Conservation (phyloP, 2,888 invertebrate species). For the Trachelus troglodyta region DNA sequence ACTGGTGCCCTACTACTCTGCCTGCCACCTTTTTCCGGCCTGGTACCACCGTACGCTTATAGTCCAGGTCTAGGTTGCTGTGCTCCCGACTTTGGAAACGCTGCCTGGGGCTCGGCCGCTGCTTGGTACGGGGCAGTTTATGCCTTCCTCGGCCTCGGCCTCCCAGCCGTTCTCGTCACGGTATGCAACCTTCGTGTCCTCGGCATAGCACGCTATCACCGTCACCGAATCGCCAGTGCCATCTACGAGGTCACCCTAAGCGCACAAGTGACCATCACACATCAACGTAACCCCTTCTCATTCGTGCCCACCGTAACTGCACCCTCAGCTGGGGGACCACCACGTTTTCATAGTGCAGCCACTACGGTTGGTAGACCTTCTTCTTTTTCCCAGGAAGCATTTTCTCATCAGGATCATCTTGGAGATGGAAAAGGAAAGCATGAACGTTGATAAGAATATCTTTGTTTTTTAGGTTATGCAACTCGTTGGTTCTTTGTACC, state of each 20-base stretch:
- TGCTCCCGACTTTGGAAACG: slow-evolving; percentile 72
- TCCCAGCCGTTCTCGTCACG: slow-evolving; percentile 77
- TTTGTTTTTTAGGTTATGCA: slow-evolving; percentile 70
- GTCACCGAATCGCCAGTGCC: slow-evolving; percentile 86
- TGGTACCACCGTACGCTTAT: slow-evolving; percentile 70
- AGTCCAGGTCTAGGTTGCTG: slow-evolving; percentile 73
- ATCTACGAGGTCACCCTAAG: slow-evolving; percentile 87
- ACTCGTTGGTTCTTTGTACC: slow-evolving; percentile 77
- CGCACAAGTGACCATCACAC: slow-evolving; percentile 86
- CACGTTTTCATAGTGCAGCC: slow-evolving; percentile 59
- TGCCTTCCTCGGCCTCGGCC: slow-evolving; percentile 73
- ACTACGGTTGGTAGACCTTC: slow-evolving; percentile 45
- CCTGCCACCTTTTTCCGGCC: slow-evolving; percentile 72
- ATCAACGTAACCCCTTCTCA: slow-evolving; percentile 80
- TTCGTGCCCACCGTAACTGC: slow-evolving; percentile 77
- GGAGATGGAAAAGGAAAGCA: background rate
- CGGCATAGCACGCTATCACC: slow-evolving; percentile 75
- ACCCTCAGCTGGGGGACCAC: slow-evolving; percentile 66
- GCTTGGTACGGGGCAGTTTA: slow-evolving; percentile 76
- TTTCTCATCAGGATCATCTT: background rate
- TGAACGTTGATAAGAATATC: background rate
- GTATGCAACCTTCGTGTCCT: slow-evolving; percentile 78
- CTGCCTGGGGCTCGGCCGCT: slow-evolving; percentile 70
- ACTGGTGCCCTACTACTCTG: slow-evolving; percentile 73
- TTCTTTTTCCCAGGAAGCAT: background rate